phyloP scores from a whole-genome alignment of 2,888 invertebrate genomes.

The Ichneumoninae sp. region DNA sequence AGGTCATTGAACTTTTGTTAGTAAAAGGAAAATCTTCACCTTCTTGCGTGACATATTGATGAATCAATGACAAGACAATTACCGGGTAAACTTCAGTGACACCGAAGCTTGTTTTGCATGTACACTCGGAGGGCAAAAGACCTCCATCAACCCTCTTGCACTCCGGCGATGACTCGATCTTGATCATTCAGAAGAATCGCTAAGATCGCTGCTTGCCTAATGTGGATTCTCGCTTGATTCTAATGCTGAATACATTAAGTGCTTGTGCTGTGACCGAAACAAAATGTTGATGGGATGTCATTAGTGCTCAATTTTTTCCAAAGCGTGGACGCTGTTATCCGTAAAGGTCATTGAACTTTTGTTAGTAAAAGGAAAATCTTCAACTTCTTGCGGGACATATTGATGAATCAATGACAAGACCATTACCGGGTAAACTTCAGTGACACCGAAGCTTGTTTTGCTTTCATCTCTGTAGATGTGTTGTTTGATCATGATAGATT shows the following conservation, averaged over 20 bases:
- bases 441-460: background rate
- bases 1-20: too few species aligned
- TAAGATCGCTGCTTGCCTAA: background rate
- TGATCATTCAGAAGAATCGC: background rate
- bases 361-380: too few species aligned
- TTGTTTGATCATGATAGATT: conserved; percentile 86
- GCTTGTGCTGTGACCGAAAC: too few species aligned
- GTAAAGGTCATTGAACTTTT: too few species aligned
- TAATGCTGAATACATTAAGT: background rate
- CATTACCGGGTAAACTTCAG: background rate
- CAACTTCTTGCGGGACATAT: too few species aligned
- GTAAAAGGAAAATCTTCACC: too few species aligned
- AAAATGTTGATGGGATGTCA: too few species aligned
- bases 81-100: background rate
- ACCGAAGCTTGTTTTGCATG: background rate
- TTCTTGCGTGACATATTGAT: background rate
- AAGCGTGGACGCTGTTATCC: too few species aligned
- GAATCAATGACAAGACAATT: background rate
- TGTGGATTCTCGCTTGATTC: background rate
- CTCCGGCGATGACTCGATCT: background rate
- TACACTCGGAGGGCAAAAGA: conserved; percentile 14
- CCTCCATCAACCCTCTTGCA: background rate
- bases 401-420: background rate
- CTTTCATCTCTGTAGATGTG: background rate
- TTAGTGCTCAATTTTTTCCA: too few species aligned